These are phyloP conservation scores for Chromoteleia sp. DNA, from an alignment of 2,888 invertebrate genomes.

Conservation along the genomic window DNA sequence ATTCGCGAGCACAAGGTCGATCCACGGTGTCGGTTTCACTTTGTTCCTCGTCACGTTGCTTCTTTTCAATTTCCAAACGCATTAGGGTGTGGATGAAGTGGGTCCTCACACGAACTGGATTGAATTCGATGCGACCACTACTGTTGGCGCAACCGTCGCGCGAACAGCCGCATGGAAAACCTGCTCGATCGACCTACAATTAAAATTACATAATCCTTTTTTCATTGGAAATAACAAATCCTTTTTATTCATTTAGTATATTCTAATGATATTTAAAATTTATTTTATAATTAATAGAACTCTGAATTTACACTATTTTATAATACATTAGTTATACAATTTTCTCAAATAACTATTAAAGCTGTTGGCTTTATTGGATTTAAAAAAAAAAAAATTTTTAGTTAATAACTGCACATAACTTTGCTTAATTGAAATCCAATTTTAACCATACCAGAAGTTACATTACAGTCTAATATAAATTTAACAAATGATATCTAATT, in stretches of 20 bases:
- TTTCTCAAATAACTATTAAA: too few relatives aligned
- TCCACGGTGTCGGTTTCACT: slow-evolving; percentile 84
- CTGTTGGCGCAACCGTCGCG: slow-evolving; percentile 97
- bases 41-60: slow-evolving; percentile 88
- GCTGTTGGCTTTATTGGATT: too few relatives aligned
- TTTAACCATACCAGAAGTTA: neutral
- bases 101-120: slow-evolving; percentile 96
- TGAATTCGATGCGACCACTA: slow-evolving; percentile 97
- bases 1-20: slow-evolving; percentile 75
- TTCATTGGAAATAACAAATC: neutral
- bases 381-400: too few relatives aligned
- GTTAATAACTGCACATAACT: too few relatives aligned
- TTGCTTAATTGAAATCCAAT: too few relatives aligned
- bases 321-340: too few relatives aligned
- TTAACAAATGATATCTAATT: slow-evolving; percentile 14
- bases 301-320: too few relatives aligned
- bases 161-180: slow-evolving; percentile 98
- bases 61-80: slow-evolving; percentile 95
- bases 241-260: too few relatives aligned
- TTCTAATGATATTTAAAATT: too few relatives aligned
- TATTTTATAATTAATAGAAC: too few relatives aligned
- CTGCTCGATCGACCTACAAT: slow-evolving; percentile 93
- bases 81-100: slow-evolving; percentile 99
- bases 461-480: neutral
- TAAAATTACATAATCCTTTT: neutral